These are phyloP conservation scores for Agapostemon virescens DNA, from an alignment of 2,888 invertebrate genomes.

Conservation along the genomic window DNA sequence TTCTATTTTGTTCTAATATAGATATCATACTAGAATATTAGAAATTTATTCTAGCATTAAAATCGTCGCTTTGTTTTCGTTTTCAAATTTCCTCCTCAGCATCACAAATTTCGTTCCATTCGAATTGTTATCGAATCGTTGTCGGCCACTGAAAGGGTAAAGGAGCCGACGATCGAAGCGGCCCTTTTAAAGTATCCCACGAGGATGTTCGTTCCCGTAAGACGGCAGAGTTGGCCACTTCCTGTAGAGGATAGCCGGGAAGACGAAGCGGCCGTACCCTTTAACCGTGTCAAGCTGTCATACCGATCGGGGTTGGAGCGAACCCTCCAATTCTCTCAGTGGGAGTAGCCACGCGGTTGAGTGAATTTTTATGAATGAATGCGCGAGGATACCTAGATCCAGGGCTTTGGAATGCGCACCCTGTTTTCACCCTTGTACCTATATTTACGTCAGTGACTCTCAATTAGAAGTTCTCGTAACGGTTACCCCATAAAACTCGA, in stretches of 20 bases:
- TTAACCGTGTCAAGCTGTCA: conserved; percentile 65
- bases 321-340: conserved; percentile 68
- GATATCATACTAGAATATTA: no score
- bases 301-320: conserved; percentile 66
- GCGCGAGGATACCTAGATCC: conserved; percentile 68
- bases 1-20: no score
- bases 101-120: no score
- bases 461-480: conserved; percentile 61
- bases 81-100: no score
- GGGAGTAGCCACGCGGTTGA: conserved; percentile 68
- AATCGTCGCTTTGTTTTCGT: no score
- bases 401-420: conserved; percentile 69
- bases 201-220: conserved; percentile 47
- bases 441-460: conserved; percentile 68
- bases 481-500: conserved; percentile 37
- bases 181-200: background rate
- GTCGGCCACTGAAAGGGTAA: no score
- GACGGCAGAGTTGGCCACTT: conserved; percentile 40
- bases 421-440: conserved; percentile 68
- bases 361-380: conserved; percentile 74
- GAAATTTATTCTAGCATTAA: no score
- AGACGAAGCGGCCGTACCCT: conserved; percentile 62
- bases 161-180: background rate
- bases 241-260: conserved; percentile 52
- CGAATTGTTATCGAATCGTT: no score